Conservation (phyloP, 1,140 invertebrate species). For the Macrobrachium rosenbergii region DNA sequence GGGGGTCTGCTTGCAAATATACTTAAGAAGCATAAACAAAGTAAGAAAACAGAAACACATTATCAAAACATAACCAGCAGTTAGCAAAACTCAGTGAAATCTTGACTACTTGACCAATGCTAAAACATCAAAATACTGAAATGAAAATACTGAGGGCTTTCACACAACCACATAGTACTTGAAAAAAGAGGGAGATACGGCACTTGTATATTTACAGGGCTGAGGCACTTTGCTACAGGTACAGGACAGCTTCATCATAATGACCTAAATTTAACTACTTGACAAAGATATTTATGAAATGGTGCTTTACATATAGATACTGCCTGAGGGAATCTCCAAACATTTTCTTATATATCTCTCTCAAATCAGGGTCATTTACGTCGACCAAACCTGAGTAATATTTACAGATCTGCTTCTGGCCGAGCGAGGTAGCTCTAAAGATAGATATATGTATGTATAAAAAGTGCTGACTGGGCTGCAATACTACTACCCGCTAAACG, state of each 20-base stretch:
- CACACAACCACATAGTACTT: too few relatives aligned
- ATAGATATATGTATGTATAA: not conserved
- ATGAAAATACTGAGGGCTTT: too few relatives aligned
- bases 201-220: not conserved
- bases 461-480: conserved; percentile 49
- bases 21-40: too few relatives aligned
- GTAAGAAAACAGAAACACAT: too few relatives aligned
- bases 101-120: too few relatives aligned
- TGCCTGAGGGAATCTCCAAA: conserved; percentile 16
- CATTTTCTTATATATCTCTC: not conserved
- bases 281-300: not conserved
- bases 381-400: too few relatives aligned
- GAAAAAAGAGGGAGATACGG: too few relatives aligned
- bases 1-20: too few relatives aligned
- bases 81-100: too few relatives aligned
- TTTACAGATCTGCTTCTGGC: not conserved
- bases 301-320: not conserved
- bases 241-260: not conserved
- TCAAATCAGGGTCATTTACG: not conserved
- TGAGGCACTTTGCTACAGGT: conserved; percentile 40
- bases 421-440: conserved; percentile 28
- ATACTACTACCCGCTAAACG: conserved; percentile 48
- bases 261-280: not conserved
- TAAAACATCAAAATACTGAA: too few relatives aligned
- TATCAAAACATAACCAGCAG: too few relatives aligned